Evolutionary conservation across 2,888 invertebrate species (phyloP).

Genomic region (Portevinia maculata): DNA sequence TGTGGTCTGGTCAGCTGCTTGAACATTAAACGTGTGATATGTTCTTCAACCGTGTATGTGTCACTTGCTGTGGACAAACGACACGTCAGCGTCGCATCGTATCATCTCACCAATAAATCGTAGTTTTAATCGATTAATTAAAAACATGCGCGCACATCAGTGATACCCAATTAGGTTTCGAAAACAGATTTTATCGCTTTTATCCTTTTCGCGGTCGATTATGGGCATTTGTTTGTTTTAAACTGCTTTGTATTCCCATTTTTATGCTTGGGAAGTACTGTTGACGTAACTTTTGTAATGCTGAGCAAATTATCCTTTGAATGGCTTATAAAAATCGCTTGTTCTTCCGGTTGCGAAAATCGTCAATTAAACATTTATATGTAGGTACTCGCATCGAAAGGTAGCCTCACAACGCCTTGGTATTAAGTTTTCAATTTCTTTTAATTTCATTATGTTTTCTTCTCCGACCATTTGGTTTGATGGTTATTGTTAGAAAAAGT

Average conservation of each 20-base stretch:
- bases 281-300: slow-evolving; percentile 37
- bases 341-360: slow-evolving; percentile 14
- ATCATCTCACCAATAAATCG: slow-evolving; percentile 24
- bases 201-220: neutral
- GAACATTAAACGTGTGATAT: slow-evolving; percentile 51
- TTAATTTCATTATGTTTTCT: slow-evolving; percentile 10
- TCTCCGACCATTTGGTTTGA: neutral
- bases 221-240: neutral
- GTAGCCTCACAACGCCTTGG: neutral
- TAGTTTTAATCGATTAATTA: slow-evolving; percentile 70
- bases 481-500: slow-evolving; percentile 17
- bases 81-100: slow-evolving; percentile 12
- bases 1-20: no score
- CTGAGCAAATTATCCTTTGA: slow-evolving; percentile 26
- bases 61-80: slow-evolving; percentile 31
- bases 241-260: slow-evolving; percentile 3
- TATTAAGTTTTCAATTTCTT: slow-evolving; percentile 16
- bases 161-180: slow-evolving; percentile 56
- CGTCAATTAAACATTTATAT: no score
- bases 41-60: slow-evolving; percentile 17
- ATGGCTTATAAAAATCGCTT: slow-evolving; percentile 50
- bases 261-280: neutral
- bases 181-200: slow-evolving; percentile 22
- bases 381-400: no score
- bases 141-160: slow-evolving; percentile 61